Evolutionary conservation across 2,113 vertebrate species (phyloP).

Genomic region (Epinephelus moara): DNA sequence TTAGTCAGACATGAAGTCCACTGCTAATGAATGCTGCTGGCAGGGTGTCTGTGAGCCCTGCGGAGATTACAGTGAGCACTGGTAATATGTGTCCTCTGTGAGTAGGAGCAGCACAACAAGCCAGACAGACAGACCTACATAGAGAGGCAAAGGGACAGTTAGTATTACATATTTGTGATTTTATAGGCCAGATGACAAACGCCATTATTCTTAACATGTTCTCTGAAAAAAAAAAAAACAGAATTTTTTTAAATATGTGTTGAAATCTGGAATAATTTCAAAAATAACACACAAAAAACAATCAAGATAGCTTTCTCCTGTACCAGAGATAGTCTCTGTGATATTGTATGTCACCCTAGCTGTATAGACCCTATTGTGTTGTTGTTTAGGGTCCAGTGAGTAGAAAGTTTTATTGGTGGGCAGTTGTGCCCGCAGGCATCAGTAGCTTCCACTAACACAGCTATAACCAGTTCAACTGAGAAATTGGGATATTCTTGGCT

Average conservation of each 20-base stretch:
- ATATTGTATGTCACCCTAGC: slow-evolving; percentile 2
- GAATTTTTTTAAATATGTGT: not conserved
- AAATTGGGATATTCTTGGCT: slow-evolving; percentile 43
- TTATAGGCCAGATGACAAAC: not conserved
- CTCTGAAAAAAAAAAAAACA: not conserved
- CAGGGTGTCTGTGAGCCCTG: slow-evolving; percentile 79
- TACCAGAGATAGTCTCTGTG: slow-evolving; percentile 1
- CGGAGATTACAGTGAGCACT: slow-evolving; percentile 75
- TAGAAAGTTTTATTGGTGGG: slow-evolving; percentile 35
- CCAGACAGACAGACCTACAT: slow-evolving; percentile 39
- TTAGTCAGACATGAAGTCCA: slow-evolving; percentile 81
- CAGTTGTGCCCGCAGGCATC: slow-evolving; percentile 40
- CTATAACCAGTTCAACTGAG: slow-evolving; percentile 37
- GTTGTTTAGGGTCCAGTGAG: slow-evolving; percentile 36
- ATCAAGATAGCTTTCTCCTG: not conserved
- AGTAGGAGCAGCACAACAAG: slow-evolving; percentile 56
- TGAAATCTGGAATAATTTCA: slow-evolving; percentile 4
- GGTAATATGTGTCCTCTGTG: slow-evolving; percentile 75
- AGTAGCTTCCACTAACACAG: slow-evolving; percentile 38
- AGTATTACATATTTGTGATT: not conserved
- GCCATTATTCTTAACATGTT: not conserved
- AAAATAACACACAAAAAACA: not conserved
- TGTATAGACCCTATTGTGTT: slow-evolving; percentile 19
- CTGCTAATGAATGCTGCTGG: slow-evolving; percentile 84
- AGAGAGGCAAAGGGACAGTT: slow-evolving; percentile 29